Conservation (phyloP, 2,797 vertebrate genomes). For the Gobionotothen gibberifrons region DNA sequence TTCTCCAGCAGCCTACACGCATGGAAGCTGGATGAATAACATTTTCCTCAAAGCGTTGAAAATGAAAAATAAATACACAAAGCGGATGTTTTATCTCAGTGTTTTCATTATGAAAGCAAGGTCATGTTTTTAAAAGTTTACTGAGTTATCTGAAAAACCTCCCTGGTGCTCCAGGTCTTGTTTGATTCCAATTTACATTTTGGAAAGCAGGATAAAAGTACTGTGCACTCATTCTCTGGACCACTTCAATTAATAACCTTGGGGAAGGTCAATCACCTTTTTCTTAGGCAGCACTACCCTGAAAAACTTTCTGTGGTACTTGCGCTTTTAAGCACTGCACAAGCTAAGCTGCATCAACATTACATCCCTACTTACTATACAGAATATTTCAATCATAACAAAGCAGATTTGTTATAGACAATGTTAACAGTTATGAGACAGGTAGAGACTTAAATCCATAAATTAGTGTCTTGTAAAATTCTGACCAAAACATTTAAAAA, state of each 20-base stretch:
- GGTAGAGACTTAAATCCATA: neutral
- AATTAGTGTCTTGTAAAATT: no score
- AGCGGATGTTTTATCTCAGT: neutral
- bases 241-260: slow-evolving; percentile 20
- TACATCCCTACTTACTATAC: neutral
- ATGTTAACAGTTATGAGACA: neutral
- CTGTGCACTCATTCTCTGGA: slow-evolving; percentile 3
- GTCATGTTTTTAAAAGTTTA: neutral
- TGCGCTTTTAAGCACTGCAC: neutral
- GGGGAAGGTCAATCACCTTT: slow-evolving; percentile 21
- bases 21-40: no score
- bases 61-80: neutral
- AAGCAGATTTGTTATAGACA: neutral
- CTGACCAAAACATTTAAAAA: no score
- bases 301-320: no score
- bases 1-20: neutral
- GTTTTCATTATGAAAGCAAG: neutral
- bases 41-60: neutral
- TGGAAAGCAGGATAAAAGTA: neutral
- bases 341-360: neutral
- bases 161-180: neutral
- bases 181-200: neutral
- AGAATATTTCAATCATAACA: no score
- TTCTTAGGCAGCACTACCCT: neutral
- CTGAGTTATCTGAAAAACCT: neutral